Evolutionary conservation across 2,888 invertebrate genomes (phyloP).

Genomic region (Agonopterix heracliana): DNA sequence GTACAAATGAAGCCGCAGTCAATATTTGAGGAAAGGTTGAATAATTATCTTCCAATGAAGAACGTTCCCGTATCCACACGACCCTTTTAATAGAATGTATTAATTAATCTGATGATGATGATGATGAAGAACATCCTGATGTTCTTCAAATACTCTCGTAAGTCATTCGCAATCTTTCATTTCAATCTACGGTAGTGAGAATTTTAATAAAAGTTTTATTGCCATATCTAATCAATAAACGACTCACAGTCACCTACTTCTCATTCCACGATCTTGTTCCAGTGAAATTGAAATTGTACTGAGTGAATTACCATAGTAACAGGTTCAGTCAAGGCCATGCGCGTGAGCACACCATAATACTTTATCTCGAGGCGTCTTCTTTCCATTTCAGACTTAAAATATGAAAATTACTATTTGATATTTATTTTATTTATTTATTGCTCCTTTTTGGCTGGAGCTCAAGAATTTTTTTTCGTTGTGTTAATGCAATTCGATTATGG

Average conservation of each 20-base stretch:
- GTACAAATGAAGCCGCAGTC: too few relatives aligned
- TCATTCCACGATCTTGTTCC: not conserved
- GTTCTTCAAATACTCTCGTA: too few relatives aligned
- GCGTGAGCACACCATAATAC: conserved; percentile 3
- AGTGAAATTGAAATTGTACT: conserved; percentile 12
- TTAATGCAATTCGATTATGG: conserved; percentile 32
- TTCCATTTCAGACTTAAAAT: conserved; percentile 41
- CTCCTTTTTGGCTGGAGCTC: conserved; percentile 44
- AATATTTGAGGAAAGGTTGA: too few relatives aligned
- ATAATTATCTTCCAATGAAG: too few relatives aligned
- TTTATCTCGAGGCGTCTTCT: conserved; percentile 24
- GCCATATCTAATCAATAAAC: not conserved
- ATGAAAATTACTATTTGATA: conserved; percentile 43
- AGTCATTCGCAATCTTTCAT: too few relatives aligned
- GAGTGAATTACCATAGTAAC: conserved; percentile 12
- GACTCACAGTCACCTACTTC: not conserved
- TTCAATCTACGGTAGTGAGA: too few relatives aligned
- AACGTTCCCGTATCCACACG: too few relatives aligned
- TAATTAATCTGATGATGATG: too few relatives aligned
- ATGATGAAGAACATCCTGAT: too few relatives aligned
- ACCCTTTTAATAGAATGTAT: too few relatives aligned
- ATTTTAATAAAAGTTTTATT: not conserved
- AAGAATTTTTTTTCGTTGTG: conserved; percentile 55
- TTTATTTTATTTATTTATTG: conserved; percentile 36
- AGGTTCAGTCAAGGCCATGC: conserved; percentile 19